phyloP scores from a whole-genome alignment of 2,888 invertebrate genomes.

The Hydrotaea cyrtoneurina region DNA sequence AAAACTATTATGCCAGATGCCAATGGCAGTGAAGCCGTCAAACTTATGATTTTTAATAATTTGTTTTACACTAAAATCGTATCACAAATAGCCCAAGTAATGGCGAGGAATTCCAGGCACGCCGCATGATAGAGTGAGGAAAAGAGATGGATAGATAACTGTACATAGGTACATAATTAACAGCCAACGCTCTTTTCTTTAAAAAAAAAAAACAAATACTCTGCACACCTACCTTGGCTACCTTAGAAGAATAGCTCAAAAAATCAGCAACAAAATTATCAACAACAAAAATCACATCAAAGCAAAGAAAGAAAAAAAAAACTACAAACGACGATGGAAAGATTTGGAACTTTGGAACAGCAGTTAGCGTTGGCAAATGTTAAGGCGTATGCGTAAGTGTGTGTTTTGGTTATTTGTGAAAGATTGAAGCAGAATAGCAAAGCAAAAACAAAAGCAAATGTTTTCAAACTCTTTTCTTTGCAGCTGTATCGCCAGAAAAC shows the following conservation, averaged over 20 bases:
- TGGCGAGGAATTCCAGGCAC: not conserved
- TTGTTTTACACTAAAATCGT: not conserved
- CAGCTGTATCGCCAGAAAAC: not conserved
- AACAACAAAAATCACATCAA: not conserved
- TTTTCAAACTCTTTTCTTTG: not conserved
- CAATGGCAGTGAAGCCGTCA: not conserved
- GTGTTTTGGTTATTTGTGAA: not conserved
- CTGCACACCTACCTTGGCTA: too few species aligned
- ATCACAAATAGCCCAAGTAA: not conserved
- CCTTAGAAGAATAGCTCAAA: too few species aligned
- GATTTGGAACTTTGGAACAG: conserved; percentile 11
- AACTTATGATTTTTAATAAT: conserved; percentile 7
- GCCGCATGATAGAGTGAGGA: too few species aligned
- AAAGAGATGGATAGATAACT: too few species aligned
- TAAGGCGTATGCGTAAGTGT: not conserved
- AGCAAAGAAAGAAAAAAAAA: too few species aligned
- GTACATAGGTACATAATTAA: too few species aligned
- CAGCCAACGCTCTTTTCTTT: too few species aligned
- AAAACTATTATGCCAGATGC: not conserved
- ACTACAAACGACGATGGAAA: not conserved
- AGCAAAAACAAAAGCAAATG: not conserved
- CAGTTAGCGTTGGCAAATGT: not conserved
- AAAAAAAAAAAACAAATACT: too few species aligned
- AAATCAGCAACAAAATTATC: too few species aligned
- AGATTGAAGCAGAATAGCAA: not conserved